A percentile compares a stretch with the other conserved stretches of the same genome.
These are phyloP conservation scores for Drosophila tripunctata DNA, from an alignment of 2,888 invertebrate species.

Conservation along the genomic window DNA sequence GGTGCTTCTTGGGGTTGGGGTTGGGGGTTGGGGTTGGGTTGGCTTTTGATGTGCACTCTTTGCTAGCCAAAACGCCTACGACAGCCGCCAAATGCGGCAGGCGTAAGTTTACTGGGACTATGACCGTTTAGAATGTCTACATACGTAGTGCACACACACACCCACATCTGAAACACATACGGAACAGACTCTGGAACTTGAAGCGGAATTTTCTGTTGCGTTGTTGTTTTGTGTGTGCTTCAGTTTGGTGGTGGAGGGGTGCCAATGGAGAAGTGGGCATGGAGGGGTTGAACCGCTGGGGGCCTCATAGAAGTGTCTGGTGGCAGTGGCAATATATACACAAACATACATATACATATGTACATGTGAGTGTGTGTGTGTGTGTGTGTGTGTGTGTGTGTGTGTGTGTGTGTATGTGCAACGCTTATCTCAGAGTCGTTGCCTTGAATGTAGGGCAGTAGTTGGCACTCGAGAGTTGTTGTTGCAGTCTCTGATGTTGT, in stretches of 20 bases:
- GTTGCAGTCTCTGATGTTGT: constrained; percentile 41
- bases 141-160: constrained; percentile 35
- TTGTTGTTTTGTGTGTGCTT: constrained; percentile 25
- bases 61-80: constrained; percentile 38
- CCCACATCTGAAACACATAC: constrained; percentile 28
- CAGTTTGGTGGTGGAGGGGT: neutral
- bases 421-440: constrained; percentile 78
- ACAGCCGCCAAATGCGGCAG: constrained; percentile 60
- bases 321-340: constrained; percentile 70
- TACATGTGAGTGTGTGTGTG: constrained; percentile 23
- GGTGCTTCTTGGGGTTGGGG: constrained; percentile 1
- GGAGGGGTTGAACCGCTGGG: constrained; percentile 14
- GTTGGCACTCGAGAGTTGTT: constrained; percentile 73
- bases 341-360: too few relatives aligned
- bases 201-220: constrained; percentile 60
- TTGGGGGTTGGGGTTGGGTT: constrained; percentile 6
- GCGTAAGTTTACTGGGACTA: constrained; percentile 81
- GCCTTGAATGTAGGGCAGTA: constrained; percentile 79
- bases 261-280: neutral
- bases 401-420: constrained; percentile 33
- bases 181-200: constrained; percentile 74
- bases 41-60: constrained; percentile 7
- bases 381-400: constrained; percentile 15
- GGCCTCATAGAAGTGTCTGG: constrained; percentile 68
- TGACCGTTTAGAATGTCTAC: constrained; percentile 80